Base-by-base conservation (phyloP, 2,888 invertebrate genomes). In the Agrotis clavis region DNA sequence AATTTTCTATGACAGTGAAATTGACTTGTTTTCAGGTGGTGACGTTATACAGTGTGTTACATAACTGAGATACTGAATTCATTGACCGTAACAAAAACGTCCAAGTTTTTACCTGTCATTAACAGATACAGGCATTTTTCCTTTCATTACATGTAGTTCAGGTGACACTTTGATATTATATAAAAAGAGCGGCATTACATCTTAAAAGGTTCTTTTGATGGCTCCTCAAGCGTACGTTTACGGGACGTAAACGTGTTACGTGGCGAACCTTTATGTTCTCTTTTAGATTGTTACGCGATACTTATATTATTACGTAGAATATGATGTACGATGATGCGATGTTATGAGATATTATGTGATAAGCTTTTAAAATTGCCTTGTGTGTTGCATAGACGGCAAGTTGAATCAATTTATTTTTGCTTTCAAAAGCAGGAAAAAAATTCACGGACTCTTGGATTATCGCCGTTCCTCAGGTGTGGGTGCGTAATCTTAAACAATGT, bases 181-280 rank as follows among this genome's bases (percentile, higher is more conserved):
- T 81, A 77, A 61, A 83, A 66, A 67, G 25, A 30, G 62, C 7
- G 35, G 63, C 41, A 53, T 63, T 69, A 74, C 60, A 53, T 67
- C 71, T 68, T 81, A 60, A 71, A 77, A 81, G 73, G 70, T 76
- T 70, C 60, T 74, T 84, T 73, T 68, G 63, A 71, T 69, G 73
- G 66, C 69, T 53, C 57, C 53, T 77, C 45, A 61, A 68, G 77
- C 84, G 77, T 73, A 25, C 35, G 56, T 64, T 75, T 50, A 69
- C 54, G 67, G 53, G 30, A 48, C 76, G 53, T 80, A 64, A 83
- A 61, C 53, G 66, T 21, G 59, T 74, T 68, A 63, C 63, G 70
- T 64, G 63, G 60, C 21, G 19, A 53, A 71, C 54, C 68, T 67
- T 68, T 69, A 71, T 57, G 63, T 70, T 60, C 57, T 25, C 57